phyloP scores from a whole-genome alignment of 2,888 invertebrate genomes.

The Oxycera nigricornis region DNA sequence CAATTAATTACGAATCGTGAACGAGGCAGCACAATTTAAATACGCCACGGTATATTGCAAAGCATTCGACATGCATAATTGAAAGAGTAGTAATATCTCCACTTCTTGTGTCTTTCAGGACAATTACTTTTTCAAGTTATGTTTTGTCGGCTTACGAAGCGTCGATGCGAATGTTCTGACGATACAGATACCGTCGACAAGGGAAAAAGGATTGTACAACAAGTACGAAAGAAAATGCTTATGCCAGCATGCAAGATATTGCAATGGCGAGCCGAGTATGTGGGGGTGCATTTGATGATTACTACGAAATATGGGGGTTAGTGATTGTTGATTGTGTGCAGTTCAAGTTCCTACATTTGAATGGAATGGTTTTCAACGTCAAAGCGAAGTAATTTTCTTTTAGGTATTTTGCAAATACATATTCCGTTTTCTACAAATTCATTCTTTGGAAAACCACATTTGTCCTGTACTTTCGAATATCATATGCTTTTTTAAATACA shows the following conservation, averaged over 20 bases:
- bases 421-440: background rate
- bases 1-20: too few species aligned
- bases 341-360: conserved; percentile 1
- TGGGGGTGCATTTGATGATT: background rate
- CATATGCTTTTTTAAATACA: background rate
- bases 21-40: too few species aligned
- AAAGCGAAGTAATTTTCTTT: background rate
- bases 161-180: background rate
- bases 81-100: conserved; percentile 27
- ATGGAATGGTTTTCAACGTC: background rate
- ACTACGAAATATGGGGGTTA: background rate
- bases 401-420: background rate
- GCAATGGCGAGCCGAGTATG: background rate
- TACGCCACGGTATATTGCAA: too few species aligned
- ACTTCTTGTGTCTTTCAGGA: conserved; percentile 32
- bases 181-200: too few species aligned
- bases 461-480: background rate
- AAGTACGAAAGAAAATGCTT: background rate
- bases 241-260: background rate
- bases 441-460: background rate
- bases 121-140: conserved; percentile 33
- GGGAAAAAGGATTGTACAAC: background rate
- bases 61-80: conserved; percentile 21
- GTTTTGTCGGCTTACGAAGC: background rate
- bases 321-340: background rate